Conservation (phyloP, 2,888 invertebrate genomes). For the Drosophila peninsularis region DNA sequence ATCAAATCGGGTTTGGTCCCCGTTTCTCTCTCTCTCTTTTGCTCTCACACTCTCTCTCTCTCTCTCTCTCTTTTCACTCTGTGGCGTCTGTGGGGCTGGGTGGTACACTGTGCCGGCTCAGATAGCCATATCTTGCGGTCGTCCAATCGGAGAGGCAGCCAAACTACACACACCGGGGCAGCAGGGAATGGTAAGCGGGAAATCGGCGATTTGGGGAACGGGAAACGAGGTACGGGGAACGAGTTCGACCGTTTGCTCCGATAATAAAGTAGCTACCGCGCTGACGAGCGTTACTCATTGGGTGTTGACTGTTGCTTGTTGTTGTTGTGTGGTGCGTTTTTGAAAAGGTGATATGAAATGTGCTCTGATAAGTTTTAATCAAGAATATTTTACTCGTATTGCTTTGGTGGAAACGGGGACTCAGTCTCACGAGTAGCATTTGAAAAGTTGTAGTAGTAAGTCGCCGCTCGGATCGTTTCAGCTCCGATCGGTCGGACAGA, state of each 20-base stretch:
- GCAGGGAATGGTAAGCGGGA: constrained; percentile 20
- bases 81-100: constrained; percentile 69
- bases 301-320: constrained; percentile 26
- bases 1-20: constrained; percentile 66
- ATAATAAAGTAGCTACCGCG: constrained; percentile 68
- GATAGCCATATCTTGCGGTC: constrained; percentile 74
- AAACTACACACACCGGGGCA: constrained; percentile 56
- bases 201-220: constrained; percentile 28
- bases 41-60: constrained; percentile 15
- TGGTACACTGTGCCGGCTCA: constrained; percentile 45
- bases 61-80: constrained; percentile 2
- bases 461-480: constrained; percentile 62
- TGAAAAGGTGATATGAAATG: constrained; percentile 82
- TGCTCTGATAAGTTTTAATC: constrained; percentile 83
- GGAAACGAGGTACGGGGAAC: constrained; percentile 51
- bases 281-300: constrained; percentile 64
- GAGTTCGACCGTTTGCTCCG: constrained; percentile 73
- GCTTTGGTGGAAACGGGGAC: constrained; percentile 70
- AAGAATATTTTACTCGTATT: constrained; percentile 77
- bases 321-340: constrained; percentile 68
- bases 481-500: constrained; percentile 39
- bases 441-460: constrained; percentile 80
- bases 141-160: constrained; percentile 65
- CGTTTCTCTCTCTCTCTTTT: constrained; percentile 17
- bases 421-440: constrained; percentile 76